phyloP scores from a whole-genome alignment of 1,140 invertebrate species.

The Diachasma alloeum region DNA sequence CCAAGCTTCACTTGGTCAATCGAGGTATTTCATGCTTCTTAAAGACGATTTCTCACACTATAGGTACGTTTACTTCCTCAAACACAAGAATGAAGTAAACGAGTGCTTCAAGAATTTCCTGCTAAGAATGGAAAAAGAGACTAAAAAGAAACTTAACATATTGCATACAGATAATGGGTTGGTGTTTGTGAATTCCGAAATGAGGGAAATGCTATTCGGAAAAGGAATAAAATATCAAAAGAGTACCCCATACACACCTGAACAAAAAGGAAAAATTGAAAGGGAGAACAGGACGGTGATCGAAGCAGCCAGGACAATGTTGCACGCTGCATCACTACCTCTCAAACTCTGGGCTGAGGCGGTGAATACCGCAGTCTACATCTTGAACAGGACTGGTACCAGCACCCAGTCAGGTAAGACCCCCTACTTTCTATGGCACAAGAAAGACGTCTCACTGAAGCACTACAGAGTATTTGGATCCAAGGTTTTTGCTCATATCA shows the following conservation, averaged over 20 bases:
- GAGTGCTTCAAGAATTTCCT: constrained; percentile 26
- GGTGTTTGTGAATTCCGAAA: constrained; percentile 16
- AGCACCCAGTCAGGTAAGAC: constrained; percentile 23
- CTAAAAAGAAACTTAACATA: background rate
- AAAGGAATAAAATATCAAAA: constrained; percentile 27
- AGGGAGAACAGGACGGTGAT: constrained; percentile 54
- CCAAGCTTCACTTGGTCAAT: constrained; percentile 18
- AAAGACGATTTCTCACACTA: constrained; percentile 43
- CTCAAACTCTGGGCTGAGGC: constrained; percentile 44
- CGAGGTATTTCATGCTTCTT: constrained; percentile 34
- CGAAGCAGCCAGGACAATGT: constrained; percentile 36
- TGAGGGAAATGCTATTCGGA: background rate
- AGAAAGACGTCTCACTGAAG: constrained; percentile 37
- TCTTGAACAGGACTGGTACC: background rate
- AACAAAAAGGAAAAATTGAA: constrained; percentile 56
- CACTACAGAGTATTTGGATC: constrained; percentile 55
- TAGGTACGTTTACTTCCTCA: constrained; percentile 33
- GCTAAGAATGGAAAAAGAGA: background rate
- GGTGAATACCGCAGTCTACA: too few species aligned
- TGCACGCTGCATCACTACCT: constrained; percentile 10
- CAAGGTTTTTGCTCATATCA: constrained; percentile 33
- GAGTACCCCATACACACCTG: constrained; percentile 47
- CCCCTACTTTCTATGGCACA: constrained; percentile 43
- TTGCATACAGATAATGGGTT: constrained; percentile 21
- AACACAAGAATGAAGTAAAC: constrained; percentile 27